These are phyloP conservation scores for Arctocebus calabarensis DNA, from an alignment of 2,797 vertebrate species.

Conservation along the genomic window DNA sequence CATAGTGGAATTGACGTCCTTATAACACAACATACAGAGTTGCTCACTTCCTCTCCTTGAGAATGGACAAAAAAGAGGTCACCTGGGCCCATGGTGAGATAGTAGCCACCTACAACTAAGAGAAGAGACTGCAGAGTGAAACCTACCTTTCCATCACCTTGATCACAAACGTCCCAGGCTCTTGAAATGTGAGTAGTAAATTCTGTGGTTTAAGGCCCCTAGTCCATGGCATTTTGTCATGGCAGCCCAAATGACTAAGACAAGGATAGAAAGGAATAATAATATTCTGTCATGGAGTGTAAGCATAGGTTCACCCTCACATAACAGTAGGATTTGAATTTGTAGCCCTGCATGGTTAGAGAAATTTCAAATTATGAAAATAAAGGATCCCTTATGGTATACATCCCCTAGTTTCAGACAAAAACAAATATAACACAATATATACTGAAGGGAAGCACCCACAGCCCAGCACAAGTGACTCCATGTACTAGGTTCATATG, in stretches of 20 bases:
- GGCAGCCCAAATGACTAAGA: not conserved
- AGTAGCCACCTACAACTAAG: not conserved
- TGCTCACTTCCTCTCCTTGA: not conserved
- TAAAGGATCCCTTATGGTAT: not conserved
- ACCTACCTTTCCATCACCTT: not conserved
- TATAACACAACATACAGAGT: not conserved
- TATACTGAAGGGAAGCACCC: not conserved
- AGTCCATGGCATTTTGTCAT: not conserved
- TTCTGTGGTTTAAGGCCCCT: not conserved
- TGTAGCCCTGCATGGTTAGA: not conserved
- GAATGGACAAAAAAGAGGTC: not conserved
- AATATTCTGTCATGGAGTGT: not conserved
- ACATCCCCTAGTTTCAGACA: not conserved
- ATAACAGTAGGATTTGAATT: not conserved
- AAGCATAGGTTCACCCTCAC: not conserved
- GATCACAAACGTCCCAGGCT: not conserved
- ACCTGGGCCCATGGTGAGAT: not conserved
- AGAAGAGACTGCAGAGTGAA: not conserved
- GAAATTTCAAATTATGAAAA: conserved; percentile 18
- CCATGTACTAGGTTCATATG: not conserved
- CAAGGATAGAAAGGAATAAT: not conserved
- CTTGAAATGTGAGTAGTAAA: not conserved
- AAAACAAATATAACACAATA: not conserved
- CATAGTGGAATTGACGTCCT: not conserved
- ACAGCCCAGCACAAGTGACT: not conserved